A percentile compares a stretch with the other conserved stretches of the same genome.
Conservation (phyloP, 2,113 vertebrate genomes). For the Oenanthe oenanthe region DNA sequence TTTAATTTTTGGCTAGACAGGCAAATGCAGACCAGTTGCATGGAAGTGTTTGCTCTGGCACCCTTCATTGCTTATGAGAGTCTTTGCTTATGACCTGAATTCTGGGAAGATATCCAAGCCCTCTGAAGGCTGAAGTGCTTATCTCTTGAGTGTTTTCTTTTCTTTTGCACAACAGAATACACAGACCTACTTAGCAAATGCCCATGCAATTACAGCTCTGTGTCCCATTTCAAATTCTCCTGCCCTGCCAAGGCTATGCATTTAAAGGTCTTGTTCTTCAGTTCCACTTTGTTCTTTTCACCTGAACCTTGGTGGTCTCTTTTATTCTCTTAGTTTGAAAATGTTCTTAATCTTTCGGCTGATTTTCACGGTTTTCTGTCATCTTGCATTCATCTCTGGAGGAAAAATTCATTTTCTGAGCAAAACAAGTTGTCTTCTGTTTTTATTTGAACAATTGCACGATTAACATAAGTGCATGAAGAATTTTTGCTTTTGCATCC, state of each 20-base stretch:
- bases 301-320: neutral
- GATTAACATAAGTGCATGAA: neutral
- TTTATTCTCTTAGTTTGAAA: neutral
- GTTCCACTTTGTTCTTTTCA: neutral
- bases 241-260: neutral
- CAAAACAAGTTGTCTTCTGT: neutral
- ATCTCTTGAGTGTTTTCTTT: conserved; percentile 17
- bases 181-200: conserved; percentile 35
- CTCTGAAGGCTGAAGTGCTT: conserved; percentile 1
- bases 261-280: neutral
- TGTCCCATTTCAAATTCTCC: neutral
- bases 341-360: neutral
- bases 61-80: conserved; percentile 3
- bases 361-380: neutral
- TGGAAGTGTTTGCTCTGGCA: conserved; percentile 63
- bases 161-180: conserved; percentile 33
- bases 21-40: neutral
- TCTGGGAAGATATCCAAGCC: conserved; percentile 55
- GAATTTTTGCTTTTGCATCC: neutral
- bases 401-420: neutral
- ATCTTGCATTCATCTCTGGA: neutral
- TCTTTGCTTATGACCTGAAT: conserved; percentile 46
- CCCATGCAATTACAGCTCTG: neutral
- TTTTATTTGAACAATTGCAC: neutral
- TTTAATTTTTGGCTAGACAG: conserved; percentile 29